Percentiles rank a stretch among this genome's conserved stretches.
phyloP scores from a whole-genome alignment of 2,113 vertebrate species.

The Ptilonorhynchus violaceus region DNA sequence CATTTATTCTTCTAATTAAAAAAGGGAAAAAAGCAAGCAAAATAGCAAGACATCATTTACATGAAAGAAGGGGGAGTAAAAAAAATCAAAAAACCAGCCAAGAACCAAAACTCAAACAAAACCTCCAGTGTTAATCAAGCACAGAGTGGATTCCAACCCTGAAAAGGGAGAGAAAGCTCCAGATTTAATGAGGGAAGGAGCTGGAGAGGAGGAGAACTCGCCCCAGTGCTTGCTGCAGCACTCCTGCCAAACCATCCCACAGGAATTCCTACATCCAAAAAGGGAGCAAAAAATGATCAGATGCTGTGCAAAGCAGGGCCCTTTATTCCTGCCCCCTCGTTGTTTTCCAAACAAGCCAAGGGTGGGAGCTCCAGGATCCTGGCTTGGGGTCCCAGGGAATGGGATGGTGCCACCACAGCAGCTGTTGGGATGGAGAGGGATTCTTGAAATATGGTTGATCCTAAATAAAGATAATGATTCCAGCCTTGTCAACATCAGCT shows the following conservation, averaged over 20 bases:
- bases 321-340: neutral
- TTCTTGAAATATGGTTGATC: neutral
- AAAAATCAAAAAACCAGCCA: neutral
- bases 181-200: neutral
- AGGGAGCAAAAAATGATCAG: neutral
- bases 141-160: neutral
- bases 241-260: neutral
- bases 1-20: conserved; percentile 58
- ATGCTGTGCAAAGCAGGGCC: neutral
- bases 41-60: conserved; percentile 49
- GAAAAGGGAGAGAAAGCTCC: neutral
- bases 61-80: neutral
- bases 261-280: neutral
- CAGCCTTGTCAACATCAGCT: neutral
- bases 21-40: neutral
- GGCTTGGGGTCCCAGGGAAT: neutral
- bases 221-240: neutral
- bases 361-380: neutral
- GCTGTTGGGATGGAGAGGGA: neutral
- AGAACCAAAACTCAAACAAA: conserved; percentile 8
- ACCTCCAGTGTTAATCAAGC: conserved; percentile 29
- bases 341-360: neutral
- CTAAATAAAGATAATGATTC: neutral
- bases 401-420: neutral
- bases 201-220: neutral